A percentile compares a stretch with the other conserved stretches of the same genome.
These are phyloP conservation scores for Pelvicachromis taeniatus DNA, from an alignment of 2,113 vertebrate genomes.

Conservation along the genomic window DNA sequence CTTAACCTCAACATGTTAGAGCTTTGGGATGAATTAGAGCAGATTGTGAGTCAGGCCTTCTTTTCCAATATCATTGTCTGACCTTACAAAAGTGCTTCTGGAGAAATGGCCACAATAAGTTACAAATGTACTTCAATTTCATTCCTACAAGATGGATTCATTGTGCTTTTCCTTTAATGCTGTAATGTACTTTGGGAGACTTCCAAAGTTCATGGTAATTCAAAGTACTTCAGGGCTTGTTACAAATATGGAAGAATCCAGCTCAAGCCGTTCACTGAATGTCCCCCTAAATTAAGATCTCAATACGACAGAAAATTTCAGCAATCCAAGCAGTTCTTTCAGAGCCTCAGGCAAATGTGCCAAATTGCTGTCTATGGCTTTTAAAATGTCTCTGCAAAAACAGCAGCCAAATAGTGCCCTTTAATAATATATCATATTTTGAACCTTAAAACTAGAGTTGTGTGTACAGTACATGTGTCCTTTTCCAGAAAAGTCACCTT, in stretches of 20 bases:
- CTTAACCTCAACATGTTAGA: neutral
- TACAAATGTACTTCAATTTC: neutral
- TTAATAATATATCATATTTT: neutral
- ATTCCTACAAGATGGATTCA: neutral
- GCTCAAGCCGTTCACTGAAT: neutral
- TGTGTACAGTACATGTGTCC: neutral
- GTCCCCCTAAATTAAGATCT: neutral
- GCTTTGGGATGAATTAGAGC: neutral
- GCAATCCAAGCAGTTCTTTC: neutral
- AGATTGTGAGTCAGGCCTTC: neutral
- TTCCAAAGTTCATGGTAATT: neutral
- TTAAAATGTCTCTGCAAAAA: neutral
- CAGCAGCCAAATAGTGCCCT: neutral
- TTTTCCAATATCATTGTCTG: neutral
- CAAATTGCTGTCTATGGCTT: neutral
- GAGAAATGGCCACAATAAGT: neutral
- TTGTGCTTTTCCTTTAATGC: neutral
- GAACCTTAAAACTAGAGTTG: neutral
- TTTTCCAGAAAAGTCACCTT: neutral
- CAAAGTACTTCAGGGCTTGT: neutral
- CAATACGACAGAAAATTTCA: neutral
- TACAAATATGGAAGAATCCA: neutral
- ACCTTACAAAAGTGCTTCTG: neutral
- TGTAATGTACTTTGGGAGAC: neutral
- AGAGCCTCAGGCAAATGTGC: neutral